phyloP scores from a whole-genome alignment of 37 sponge, comb jelly and placozoan species.

The Bolinopsis microptera region DNA sequence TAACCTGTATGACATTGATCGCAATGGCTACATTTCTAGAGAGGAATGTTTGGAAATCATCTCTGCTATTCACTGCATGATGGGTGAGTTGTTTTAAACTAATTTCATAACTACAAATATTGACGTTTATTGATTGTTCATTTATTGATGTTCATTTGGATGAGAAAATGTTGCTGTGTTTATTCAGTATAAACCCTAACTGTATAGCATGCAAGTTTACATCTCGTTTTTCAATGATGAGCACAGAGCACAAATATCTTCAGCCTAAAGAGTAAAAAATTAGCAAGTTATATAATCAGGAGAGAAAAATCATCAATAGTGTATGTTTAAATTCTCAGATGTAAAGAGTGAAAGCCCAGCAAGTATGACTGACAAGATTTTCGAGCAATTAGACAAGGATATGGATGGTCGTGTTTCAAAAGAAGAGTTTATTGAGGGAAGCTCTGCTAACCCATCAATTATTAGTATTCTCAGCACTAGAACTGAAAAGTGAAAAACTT shows the following conservation, averaged over 20 bases:
- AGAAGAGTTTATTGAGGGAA: background rate
- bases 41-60: conserved; percentile 16
- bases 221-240: too few relatives aligned
- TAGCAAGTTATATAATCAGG: too few relatives aligned
- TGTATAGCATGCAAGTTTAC: too few relatives aligned
- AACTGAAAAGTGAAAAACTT: background rate
- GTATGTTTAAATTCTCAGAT: too few relatives aligned
- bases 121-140: background rate
- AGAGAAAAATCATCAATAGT: too few relatives aligned
- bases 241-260: too few relatives aligned
- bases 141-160: too few relatives aligned
- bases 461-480: background rate
- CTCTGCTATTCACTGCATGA: background rate
- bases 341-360: background rate
- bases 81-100: background rate
- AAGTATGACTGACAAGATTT: background rate
- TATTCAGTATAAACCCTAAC: too few relatives aligned
- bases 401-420: background rate
- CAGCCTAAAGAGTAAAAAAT: too few relatives aligned
- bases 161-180: too few relatives aligned
- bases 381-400: background rate
- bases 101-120: background rate
- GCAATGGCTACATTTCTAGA: background rate
- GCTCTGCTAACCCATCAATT: background rate
- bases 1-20: background rate